Percentiles rank a stretch among this genome's conserved stretches.
phyloP scores from a whole-genome alignment of 1,140 invertebrate genomes.

The Pemphigus obesinymphae region DNA sequence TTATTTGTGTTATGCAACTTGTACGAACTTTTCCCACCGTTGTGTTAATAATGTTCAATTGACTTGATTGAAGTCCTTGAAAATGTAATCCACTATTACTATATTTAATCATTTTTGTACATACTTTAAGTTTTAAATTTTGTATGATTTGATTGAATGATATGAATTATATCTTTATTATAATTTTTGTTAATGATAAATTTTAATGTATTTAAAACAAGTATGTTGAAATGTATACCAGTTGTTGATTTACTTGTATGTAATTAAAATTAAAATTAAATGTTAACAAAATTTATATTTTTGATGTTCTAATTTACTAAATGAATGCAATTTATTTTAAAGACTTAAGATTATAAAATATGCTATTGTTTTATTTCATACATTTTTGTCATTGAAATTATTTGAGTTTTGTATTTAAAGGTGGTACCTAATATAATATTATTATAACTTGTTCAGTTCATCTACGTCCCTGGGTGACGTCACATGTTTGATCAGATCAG shows the following conservation, averaged over 20 bases:
- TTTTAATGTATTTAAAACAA: neutral
- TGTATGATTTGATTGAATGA: neutral
- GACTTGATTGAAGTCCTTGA: neutral
- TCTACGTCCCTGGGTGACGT: too few species aligned
- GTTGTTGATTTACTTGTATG: neutral
- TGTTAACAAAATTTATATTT: neutral
- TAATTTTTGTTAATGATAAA: neutral
- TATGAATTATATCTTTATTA: neutral
- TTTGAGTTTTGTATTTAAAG: too few species aligned
- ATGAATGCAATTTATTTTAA: neutral
- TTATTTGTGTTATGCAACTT: neutral
- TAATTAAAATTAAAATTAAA: neutral
- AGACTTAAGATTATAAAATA: slow-evolving; percentile 4
- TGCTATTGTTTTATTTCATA: slow-evolving; percentile 5
- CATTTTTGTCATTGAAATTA: too few species aligned
- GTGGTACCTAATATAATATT: too few species aligned
- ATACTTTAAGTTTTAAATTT: neutral
- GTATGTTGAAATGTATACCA: neutral
- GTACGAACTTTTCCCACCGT: neutral
- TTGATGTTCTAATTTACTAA: neutral
- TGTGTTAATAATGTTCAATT: neutral
- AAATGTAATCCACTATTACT: neutral
- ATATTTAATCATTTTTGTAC: neutral
- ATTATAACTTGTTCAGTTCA: too few species aligned
- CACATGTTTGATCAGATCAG: too few species aligned